phyloP scores from a whole-genome alignment of 2,113 vertebrate genomes.

The Rousettus leschenaultii region DNA sequence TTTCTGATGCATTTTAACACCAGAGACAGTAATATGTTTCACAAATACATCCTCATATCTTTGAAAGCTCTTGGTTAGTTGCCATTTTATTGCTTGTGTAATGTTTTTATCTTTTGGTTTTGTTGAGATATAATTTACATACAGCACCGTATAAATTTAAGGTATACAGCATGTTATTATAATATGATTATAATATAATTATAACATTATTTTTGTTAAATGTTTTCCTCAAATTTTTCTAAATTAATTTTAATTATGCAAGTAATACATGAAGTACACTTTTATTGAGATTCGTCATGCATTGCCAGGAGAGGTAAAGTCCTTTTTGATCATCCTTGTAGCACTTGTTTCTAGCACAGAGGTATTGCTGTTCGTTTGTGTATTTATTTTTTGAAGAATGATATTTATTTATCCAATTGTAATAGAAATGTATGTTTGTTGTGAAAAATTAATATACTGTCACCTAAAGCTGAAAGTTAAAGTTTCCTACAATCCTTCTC shows the following conservation, averaged over 20 bases:
- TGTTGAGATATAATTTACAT: background rate
- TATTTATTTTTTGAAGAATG: background rate
- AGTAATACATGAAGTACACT: background rate
- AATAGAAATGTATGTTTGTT: background rate
- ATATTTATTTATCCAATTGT: background rate
- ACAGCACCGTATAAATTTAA: background rate
- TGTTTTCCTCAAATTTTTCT: slow-evolving; percentile 8
- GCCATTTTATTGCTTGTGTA: background rate
- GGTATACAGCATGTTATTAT: background rate
- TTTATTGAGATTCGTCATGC: background rate
- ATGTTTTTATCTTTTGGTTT: background rate
- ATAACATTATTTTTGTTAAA: background rate
- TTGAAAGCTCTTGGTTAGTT: background rate
- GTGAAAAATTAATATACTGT: background rate
- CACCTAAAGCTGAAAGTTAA: background rate
- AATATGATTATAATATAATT: too few relatives aligned
- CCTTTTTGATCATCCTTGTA: background rate
- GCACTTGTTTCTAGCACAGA: background rate
- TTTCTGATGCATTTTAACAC: background rate
- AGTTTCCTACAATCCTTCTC: background rate
- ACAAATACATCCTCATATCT: background rate
- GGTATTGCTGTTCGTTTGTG: background rate
- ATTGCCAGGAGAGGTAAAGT: background rate
- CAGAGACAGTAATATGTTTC: background rate
- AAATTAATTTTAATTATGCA: background rate